Conservation (phyloP, 1,140 invertebrate species). For the Drosophila dunni region DNA sequence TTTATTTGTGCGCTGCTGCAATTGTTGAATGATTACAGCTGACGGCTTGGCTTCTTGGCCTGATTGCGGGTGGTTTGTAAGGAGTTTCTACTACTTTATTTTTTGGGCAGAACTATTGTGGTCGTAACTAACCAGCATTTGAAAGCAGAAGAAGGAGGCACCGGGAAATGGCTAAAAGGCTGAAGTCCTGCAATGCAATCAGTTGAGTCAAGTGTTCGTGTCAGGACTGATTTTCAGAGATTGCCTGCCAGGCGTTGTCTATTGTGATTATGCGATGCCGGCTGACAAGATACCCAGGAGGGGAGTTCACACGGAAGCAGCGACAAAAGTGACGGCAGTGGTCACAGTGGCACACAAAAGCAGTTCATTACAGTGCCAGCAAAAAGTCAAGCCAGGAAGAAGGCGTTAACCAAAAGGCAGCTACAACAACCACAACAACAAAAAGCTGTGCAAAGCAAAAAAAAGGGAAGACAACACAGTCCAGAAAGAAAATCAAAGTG, state of each 20-base stretch:
- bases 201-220: slow-evolving; percentile 46
- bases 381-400: slow-evolving; percentile 56
- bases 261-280: slow-evolving; percentile 74
- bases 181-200: slow-evolving; percentile 44
- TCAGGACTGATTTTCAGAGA: slow-evolving; percentile 48
- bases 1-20: slow-evolving; percentile 34
- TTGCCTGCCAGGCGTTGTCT: slow-evolving; percentile 66
- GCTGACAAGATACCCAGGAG: slow-evolving; percentile 58
- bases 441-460: slow-evolving; percentile 9
- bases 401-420: slow-evolving; percentile 67
- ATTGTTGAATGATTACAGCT: slow-evolving; percentile 26
- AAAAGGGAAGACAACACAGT: neutral
- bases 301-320: slow-evolving; percentile 63
- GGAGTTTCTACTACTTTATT: neutral
- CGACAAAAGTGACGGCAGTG: slow-evolving; percentile 41
- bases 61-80: slow-evolving; percentile 28
- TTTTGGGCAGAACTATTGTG: slow-evolving; percentile 18
- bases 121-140: slow-evolving; percentile 15
- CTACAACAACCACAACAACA: slow-evolving; percentile 18
- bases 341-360: slow-evolving; percentile 27
- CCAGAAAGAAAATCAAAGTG: slow-evolving; percentile 12
- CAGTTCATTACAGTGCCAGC: slow-evolving; percentile 63
- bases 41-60: slow-evolving; percentile 12
- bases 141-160: neutral
- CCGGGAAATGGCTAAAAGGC: neutral